These are phyloP conservation scores for Excalfactoria chinensis DNA, from an alignment of 2,113 vertebrate genomes.

Conservation along the genomic window DNA sequence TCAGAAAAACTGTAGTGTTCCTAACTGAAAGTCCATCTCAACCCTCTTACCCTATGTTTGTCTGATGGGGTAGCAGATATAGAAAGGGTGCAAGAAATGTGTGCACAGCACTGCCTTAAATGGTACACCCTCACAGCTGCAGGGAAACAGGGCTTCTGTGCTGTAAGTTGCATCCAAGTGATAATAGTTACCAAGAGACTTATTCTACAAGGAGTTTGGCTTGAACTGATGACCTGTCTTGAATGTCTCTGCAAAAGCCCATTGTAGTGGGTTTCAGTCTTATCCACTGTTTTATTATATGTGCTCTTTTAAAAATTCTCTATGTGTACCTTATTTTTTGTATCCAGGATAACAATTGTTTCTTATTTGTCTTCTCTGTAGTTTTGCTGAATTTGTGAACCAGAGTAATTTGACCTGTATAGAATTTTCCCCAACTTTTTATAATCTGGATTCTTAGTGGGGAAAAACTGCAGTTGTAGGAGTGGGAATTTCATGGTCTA, in stretches of 20 bases:
- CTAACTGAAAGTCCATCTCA: neutral
- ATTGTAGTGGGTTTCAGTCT: neutral
- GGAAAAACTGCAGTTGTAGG: neutral
- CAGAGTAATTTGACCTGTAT: neutral
- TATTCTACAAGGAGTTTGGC: neutral
- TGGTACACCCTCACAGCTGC: accelerated
- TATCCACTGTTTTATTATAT: neutral
- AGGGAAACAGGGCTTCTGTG: neutral
- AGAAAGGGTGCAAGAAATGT: neutral
- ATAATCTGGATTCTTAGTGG: neutral
- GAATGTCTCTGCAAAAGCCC: neutral
- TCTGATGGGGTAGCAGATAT: neutral
- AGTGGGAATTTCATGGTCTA: neutral
- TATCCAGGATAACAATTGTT: neutral
- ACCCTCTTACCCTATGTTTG: neutral
- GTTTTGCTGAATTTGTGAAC: neutral
- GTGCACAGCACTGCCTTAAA: accelerated
- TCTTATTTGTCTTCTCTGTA: neutral
- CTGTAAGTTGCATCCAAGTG: neutral
- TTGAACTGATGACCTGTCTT: neutral
- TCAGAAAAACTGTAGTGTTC: neutral
- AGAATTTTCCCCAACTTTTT: neutral
- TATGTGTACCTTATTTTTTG: neutral
- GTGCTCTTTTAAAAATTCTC: neutral
- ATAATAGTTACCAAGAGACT: neutral